Percentiles rank a stretch among this genome's conserved stretches.
Evolutionary conservation across 2,797 vertebrate species (phyloP).

Genomic region (Limnodromus scolopaceus): DNA sequence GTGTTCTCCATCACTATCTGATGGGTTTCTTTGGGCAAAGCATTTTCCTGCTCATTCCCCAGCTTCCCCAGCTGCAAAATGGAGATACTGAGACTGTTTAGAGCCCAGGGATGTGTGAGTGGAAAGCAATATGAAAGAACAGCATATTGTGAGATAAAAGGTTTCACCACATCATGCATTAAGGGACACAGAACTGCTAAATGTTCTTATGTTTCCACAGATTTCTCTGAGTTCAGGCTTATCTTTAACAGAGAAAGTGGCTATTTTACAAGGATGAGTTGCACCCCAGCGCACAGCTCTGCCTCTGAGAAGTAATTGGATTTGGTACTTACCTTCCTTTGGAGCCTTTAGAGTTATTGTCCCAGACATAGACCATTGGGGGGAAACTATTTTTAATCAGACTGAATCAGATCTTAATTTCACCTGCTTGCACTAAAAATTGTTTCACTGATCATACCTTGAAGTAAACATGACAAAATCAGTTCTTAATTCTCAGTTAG

Average conservation of each 20-base stretch:
- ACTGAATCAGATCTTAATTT: background rate
- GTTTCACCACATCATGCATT: background rate
- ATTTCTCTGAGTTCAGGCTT: background rate
- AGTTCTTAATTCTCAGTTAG: background rate
- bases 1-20: background rate
- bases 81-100: background rate
- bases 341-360: background rate
- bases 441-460: background rate
- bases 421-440: background rate
- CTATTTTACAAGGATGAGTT: background rate
- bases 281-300: background rate
- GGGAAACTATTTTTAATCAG: background rate
- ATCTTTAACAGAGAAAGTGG: background rate
- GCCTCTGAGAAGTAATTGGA: background rate
- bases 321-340: background rate
- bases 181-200: background rate
- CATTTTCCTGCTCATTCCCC: background rate
- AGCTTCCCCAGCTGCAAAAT: background rate
- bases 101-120: background rate
- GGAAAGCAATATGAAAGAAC: background rate
- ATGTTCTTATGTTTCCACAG: background rate
- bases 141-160: background rate
- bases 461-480: background rate
- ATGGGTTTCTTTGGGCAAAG: background rate
- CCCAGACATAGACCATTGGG: background rate